Evolutionary conservation across 2,113 vertebrate species (phyloP).

Genomic region (Indicator indicator): DNA sequence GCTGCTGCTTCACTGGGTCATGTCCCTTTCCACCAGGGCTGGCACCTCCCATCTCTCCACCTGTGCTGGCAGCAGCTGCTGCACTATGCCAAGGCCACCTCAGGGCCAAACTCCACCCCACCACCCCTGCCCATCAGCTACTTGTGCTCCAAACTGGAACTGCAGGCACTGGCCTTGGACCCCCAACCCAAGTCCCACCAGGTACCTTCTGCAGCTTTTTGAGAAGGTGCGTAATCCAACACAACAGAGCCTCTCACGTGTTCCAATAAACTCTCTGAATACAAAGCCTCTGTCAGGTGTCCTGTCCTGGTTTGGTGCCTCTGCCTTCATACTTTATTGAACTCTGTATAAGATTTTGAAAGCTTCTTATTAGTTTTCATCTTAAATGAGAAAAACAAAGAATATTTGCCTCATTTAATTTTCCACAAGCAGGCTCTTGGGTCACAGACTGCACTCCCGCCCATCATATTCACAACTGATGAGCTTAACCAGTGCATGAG

Average conservation of each 20-base stretch:
- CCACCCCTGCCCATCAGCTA: background rate
- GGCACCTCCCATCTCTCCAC: background rate
- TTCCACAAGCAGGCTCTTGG: background rate
- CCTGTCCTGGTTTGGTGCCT: background rate
- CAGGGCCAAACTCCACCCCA: background rate
- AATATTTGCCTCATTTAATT: background rate
- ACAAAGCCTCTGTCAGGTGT: background rate
- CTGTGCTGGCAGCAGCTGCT: background rate
- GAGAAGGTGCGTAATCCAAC: background rate
- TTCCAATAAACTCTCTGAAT: background rate
- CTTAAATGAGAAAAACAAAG: background rate
- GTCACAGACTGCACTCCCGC: background rate
- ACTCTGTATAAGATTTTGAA: background rate
- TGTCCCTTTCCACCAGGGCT: background rate
- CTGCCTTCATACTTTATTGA: background rate
- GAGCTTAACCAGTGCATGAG: background rate
- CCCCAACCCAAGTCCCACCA: rapidly evolving
- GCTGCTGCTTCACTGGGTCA: rapidly evolving
- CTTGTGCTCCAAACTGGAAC: background rate
- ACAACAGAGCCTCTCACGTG: background rate
- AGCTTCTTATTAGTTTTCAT: background rate
- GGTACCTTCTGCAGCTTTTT: background rate
- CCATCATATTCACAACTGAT: too few relatives aligned
- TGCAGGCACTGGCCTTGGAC: background rate
- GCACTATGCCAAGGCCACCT: background rate